A percentile compares a stretch with the other conserved stretches of the same genome.
Evolutionary conservation across 2,113 vertebrate genomes (phyloP).

Genomic region (Lipophrys pholis): DNA sequence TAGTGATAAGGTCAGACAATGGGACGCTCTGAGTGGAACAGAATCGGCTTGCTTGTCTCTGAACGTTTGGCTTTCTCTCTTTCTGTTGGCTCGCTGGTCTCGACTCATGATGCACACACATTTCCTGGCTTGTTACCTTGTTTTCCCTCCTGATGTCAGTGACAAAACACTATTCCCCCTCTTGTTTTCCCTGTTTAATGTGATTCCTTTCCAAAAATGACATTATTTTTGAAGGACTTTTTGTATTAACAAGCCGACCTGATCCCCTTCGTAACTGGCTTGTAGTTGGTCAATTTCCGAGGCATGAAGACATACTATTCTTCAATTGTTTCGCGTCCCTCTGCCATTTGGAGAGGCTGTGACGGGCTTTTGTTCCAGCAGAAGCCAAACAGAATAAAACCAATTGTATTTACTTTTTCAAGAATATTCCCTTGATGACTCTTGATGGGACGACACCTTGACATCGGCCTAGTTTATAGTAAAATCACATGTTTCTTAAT

Average conservation of each 20-base stretch:
- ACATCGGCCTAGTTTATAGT: neutral
- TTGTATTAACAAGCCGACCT: constrained; percentile 31
- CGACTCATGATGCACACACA: constrained; percentile 30
- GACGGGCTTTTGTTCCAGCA: constrained; percentile 61
- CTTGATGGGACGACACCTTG: neutral
- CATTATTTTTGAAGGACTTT: constrained; percentile 30
- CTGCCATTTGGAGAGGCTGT: constrained; percentile 19
- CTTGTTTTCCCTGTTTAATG: constrained; percentile 20
- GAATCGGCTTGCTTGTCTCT: constrained; percentile 70
- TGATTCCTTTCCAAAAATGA: constrained; percentile 24
- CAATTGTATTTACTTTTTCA: neutral
- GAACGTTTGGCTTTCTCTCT: constrained; percentile 46
- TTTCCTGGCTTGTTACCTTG: constrained; percentile 32
- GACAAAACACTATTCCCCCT: constrained; percentile 8
- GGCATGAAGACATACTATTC: constrained; percentile 51
- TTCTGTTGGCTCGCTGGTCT: constrained; percentile 50
- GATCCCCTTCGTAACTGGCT: constrained; percentile 18
- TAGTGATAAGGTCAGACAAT: constrained; percentile 83
- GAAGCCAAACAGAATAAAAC: constrained; percentile 15
- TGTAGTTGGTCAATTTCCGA: constrained; percentile 28
- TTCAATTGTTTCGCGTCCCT: neutral
- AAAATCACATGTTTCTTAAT: neutral
- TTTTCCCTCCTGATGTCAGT: constrained; percentile 21
- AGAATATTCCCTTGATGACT: neutral
- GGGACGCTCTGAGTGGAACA: constrained; percentile 54